Base-by-base conservation (phyloP, 2,888 invertebrate species). In the Cistogaster globosa region DNA sequence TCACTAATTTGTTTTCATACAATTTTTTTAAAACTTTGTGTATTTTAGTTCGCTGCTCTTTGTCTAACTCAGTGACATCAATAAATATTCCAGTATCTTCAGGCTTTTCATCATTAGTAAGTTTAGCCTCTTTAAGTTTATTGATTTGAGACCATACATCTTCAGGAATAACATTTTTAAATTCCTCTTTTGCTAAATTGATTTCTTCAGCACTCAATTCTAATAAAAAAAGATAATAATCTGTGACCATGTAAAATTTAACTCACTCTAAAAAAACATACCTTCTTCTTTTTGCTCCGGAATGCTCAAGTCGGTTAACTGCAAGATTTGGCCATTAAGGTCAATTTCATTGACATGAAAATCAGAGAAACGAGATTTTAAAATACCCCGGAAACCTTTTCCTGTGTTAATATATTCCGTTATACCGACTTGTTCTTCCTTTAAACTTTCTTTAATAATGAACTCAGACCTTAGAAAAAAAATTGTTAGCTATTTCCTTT, bases 261-360 rank as follows among this genome's bases (percentile, higher is more conserved):
- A 32, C 6, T 32, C 32, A 7, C 32, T 32, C 5, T 2, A 7
- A 32, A 5, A 7, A 32, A 32, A 8, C 6, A 32, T 32, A 32
- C 32, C 32, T 6, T 32, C 32, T 32, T 32, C 87, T 12, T 69
- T 48, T 62, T 77, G 62, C 26, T 84, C 48, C 1, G 88, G 88
- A 7, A 87, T 68, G 88, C 0, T 95, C 90, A 42, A 92, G 88
- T 94, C 93, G 0, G 95, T 96, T 58, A 97, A 91, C 88, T 95
- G 94, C 1, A 97, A 95, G 74, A 97, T 92, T 87, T 95, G 94
- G 0, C 97, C 97, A 71, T 95, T 93, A 22, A 93, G 90, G 90
- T 95, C 95, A 78, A 99, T 97, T 94, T 99, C 98, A 90, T 97
- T 96, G 0, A 99, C 98, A 92, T 98, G 96, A 91, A 99, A 99